Evolutionary conservation across 2,797 vertebrate genomes (phyloP).

Genomic region (Manis crassicaudata): DNA sequence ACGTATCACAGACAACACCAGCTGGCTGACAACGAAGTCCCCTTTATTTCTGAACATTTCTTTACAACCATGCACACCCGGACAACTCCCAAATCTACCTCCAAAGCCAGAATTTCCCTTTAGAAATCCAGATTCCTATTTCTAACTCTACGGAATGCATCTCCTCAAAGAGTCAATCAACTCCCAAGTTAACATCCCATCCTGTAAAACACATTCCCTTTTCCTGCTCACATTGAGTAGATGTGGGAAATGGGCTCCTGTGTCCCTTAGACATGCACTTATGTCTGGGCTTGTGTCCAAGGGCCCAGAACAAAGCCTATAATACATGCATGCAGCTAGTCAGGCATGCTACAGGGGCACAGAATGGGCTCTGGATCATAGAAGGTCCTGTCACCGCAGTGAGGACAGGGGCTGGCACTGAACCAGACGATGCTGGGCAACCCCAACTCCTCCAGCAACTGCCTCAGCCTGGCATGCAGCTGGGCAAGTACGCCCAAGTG

Average conservation of each 20-base stretch:
- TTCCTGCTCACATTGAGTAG: background rate
- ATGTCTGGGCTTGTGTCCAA: background rate
- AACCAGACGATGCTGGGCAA: slow-evolving; percentile 34
- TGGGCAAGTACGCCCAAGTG: slow-evolving; percentile 16
- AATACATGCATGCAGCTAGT: background rate
- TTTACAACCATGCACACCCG: background rate
- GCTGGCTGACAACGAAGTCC: background rate
- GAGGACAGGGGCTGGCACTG: slow-evolving; percentile 48
- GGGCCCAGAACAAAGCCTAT: background rate
- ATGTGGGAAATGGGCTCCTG: background rate
- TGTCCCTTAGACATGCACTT: background rate
- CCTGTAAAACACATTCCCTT: accelerated
- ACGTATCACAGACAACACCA: background rate
- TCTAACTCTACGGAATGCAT: background rate
- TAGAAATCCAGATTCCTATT: background rate
- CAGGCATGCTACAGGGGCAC: slow-evolving; percentile 11
- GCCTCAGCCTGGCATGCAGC: slow-evolving; percentile 17
- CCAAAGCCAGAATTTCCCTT: background rate
- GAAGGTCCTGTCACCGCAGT: slow-evolving; percentile 34
- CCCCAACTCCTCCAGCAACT: slow-evolving; percentile 9
- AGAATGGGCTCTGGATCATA: background rate
- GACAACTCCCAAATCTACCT: background rate
- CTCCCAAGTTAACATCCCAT: background rate
- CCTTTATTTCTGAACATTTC: slow-evolving; percentile 57
- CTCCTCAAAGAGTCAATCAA: background rate